Base-by-base conservation (phyloP, 2,797 vertebrate species). In the Poeciliopsis infans region DNA sequence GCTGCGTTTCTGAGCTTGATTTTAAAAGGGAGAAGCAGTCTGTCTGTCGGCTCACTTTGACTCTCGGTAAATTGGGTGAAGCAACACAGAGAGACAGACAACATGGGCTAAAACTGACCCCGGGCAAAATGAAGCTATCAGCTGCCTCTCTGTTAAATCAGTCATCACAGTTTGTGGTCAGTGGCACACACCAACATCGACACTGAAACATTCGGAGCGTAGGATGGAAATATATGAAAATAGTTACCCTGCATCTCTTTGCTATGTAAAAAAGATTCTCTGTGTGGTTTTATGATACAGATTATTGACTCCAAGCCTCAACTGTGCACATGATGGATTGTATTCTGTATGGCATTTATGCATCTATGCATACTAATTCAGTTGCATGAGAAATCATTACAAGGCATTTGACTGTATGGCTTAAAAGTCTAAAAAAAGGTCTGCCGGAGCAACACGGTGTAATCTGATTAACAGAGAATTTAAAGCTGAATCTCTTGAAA, bases 81-180 rank as follows among this genome's bases (percentile, higher is more conserved):
- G 64, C 64, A 41, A 39, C 64, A 41, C 20, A 10, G 23, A 68
- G 20, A 68, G 64, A 68, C 64, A 68, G 64, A 68, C 12, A 41
- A 84, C 55, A 46, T 72, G 12, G 76, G 77, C 64, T 75, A 85
- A 75, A 71, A 79, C 82, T 76, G 79, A 87, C 83, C 81, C 28
- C 5, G 0, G 83, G 83, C 72, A 64, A 87, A 78, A 91, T 74
- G 79, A 85, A 80, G 82, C 88, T 70, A 82, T 92, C 82, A 76
- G 79, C 85, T 83, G 75, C 84, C 82, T 78, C 51, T 55, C 66
- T 76, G 74, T 78, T 79, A 78, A 87, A 93, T 91, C 91, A 92
- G 81, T 75, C 76, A 47, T 45, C 73, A 70, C 86, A 83, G 86
- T 74, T 75, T 85, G 85, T 33, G 76, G n/a, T 71, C 77, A 74